phyloP scores from a whole-genome alignment of 2,797 vertebrate species.

The Pygocentrus nattereri region DNA sequence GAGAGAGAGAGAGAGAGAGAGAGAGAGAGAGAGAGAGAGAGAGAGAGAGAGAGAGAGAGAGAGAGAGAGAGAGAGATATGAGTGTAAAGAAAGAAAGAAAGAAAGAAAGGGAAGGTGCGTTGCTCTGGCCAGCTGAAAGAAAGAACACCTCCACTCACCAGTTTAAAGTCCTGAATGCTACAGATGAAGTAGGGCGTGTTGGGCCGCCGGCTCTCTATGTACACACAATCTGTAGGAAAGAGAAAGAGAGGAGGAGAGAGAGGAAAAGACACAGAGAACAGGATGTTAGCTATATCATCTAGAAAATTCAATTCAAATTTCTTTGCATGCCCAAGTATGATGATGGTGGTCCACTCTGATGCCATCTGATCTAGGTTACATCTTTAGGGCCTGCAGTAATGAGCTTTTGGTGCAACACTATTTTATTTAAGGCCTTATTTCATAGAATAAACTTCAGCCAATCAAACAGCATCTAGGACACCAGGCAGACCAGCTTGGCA shows the following conservation, averaged over 20 bases:
- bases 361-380: background rate
- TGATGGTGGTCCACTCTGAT: background rate
- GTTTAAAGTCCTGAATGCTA: slow-evolving; percentile 99
- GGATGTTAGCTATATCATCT: slow-evolving; percentile 56
- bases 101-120: background rate
- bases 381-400: background rate
- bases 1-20: background rate
- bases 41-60: background rate
- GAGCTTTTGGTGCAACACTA: background rate
- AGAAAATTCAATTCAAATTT: slow-evolving; percentile 51
- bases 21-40: slow-evolving; percentile 4
- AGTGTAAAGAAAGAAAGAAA: background rate
- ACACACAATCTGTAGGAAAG: slow-evolving; percentile 94
- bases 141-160: slow-evolving; percentile 87
- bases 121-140: slow-evolving; percentile 32
- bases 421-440: too few species aligned
- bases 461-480: too few species aligned
- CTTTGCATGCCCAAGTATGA: background rate
- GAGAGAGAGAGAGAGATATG: background rate
- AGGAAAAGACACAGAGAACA: slow-evolving; percentile 38
- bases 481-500: too few species aligned
- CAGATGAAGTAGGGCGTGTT: slow-evolving; percentile 99
- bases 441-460: too few species aligned
- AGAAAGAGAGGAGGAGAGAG: slow-evolving; percentile 36
- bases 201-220: slow-evolving; percentile 97